Percentiles rank a stretch among this genome's conserved stretches.
These are phyloP conservation scores for Machimus rusticus DNA, from an alignment of 2,888 invertebrate species.

Conservation along the genomic window DNA sequence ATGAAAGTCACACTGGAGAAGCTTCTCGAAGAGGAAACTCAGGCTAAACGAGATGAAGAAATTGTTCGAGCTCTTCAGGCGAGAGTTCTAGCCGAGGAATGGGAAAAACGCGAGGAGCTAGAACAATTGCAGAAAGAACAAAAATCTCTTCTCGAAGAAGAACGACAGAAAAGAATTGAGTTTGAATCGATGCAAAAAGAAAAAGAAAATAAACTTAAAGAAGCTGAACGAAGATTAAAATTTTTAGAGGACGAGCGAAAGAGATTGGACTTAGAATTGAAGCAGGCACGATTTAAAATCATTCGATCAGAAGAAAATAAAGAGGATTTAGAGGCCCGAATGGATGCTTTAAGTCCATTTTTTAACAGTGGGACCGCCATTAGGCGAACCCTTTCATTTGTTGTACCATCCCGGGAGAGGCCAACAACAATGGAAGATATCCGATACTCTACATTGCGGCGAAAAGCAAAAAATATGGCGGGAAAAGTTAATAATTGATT, in stretches of 20 bases:
- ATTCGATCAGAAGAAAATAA: slow-evolving; percentile 71
- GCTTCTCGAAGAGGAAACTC: slow-evolving; percentile 80
- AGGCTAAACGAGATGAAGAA: slow-evolving; percentile 85
- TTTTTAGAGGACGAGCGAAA: slow-evolving; percentile 76
- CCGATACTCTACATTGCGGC: slow-evolving; percentile 57
- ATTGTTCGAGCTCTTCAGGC: slow-evolving; percentile 76
- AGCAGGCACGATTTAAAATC: slow-evolving; percentile 74
- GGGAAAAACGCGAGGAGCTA: slow-evolving; percentile 82
- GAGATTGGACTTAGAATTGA: slow-evolving; percentile 74
- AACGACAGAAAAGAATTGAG: slow-evolving; percentile 76
- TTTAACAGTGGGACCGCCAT: slow-evolving; percentile 69
- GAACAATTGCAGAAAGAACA: slow-evolving; percentile 83
- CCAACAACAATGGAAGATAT: slow-evolving; percentile 62
- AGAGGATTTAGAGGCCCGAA: slow-evolving; percentile 67
- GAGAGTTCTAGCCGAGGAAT: slow-evolving; percentile 80
- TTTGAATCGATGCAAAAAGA: slow-evolving; percentile 76
- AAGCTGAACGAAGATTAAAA: slow-evolving; percentile 74
- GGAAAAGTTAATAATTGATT: not conserved
- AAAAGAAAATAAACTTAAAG: slow-evolving; percentile 75
- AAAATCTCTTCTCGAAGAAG: slow-evolving; percentile 73
- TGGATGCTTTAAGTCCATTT: slow-evolving; percentile 66
- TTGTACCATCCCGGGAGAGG: slow-evolving; percentile 70
- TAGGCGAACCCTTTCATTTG: slow-evolving; percentile 73
- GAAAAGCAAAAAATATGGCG: slow-evolving; percentile 34
- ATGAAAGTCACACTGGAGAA: slow-evolving; percentile 74